These are phyloP conservation scores for Drosophila barbarae DNA, from an alignment of 2,888 invertebrate genomes.

Conservation along the genomic window DNA sequence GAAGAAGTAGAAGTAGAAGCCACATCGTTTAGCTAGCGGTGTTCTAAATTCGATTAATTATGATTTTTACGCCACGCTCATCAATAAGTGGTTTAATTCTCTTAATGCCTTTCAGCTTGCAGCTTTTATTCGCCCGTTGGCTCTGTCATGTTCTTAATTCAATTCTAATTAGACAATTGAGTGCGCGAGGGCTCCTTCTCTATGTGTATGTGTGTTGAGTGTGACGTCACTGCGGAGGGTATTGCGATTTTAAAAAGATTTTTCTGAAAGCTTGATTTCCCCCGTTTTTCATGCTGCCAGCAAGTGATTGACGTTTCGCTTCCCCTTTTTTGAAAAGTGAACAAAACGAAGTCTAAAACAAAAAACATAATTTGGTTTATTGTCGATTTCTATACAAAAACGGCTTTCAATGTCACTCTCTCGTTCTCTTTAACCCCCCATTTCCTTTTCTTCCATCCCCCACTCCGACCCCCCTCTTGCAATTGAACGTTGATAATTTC, in stretches of 20 bases:
- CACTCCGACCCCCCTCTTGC: conserved; percentile 19
- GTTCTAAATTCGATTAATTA: conserved; percentile 71
- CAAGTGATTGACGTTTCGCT: conserved; percentile 64
- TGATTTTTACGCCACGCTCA: conserved; percentile 50
- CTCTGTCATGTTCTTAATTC: conserved; percentile 53
- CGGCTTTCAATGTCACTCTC: conserved; percentile 67
- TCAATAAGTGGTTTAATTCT: conserved; percentile 45
- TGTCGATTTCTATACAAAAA: conserved; percentile 41
- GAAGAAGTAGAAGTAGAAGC: conserved; percentile 36
- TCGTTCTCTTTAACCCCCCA: conserved; percentile 11
- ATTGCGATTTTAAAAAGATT: conserved; percentile 26
- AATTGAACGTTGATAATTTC: conserved; percentile 69
- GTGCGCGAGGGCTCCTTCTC: conserved; percentile 27
- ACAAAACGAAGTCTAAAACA: conserved; percentile 53
- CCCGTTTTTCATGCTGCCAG: conserved; percentile 39
- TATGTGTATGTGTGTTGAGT: conserved; percentile 11
- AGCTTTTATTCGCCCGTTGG: conserved; percentile 29
- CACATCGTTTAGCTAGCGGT: conserved; percentile 55
- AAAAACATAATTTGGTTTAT: conserved; percentile 57
- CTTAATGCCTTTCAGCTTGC: conserved; percentile 37
- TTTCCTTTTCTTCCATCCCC: conserved; percentile 4
- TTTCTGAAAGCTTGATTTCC: conserved; percentile 8
- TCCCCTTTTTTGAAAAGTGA: conserved; percentile 24
- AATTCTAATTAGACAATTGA: conserved; percentile 67
- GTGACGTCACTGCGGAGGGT: conserved; percentile 42